Base-by-base conservation (phyloP, 2,113 vertebrate species). In the Oryzias woworae region DNA sequence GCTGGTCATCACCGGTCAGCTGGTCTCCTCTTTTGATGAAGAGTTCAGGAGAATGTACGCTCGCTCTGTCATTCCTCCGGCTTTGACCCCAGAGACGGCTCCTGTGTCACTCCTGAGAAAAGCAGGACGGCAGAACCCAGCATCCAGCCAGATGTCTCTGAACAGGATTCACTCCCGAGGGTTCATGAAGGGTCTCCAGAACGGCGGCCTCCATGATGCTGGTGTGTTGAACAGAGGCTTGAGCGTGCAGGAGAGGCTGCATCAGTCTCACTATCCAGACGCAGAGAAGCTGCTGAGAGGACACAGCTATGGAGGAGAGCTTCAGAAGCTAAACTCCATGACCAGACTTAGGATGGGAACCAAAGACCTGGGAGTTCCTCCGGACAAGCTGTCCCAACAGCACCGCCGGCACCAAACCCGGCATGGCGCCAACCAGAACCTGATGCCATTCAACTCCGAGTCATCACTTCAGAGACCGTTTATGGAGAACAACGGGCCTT, bases 11-110 rank as follows among this genome's bases (percentile, higher is more conserved):
- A 95, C 94, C 12, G 95, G 96, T 70, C 94, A 95, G 55, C 90
- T 98, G 42, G 94, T 95, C 8, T 89, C 92, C 79, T 94, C 90
- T 4, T 98, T 94, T 16, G 95, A 97, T 62, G 95, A 97, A 85
- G 96, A 98, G 78, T 98, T 97, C 71, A 88, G 96, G 75, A 92
- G 94, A 0, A 87, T 97, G 0, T 98, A 94, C 0, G 95, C 94
- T 23, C 93, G 92, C 26, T 97, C 96, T 44, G 86, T 77, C 4
- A 69, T 93, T 42, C 94, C 96, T 6, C 12, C 16, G 43, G 50
- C 72, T 42, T 83, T 56, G 89, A 91, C 59, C 13, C 84, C 71
- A 0, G 83, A 85, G 53, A 90, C 81, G 31, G 36, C 77, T 2
- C 48, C 50, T 0, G 14, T 24, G 15, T 58, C 52, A 6, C 17